Conservation (phyloP, 2,113 vertebrate species). For the Butorides virescens region DNA sequence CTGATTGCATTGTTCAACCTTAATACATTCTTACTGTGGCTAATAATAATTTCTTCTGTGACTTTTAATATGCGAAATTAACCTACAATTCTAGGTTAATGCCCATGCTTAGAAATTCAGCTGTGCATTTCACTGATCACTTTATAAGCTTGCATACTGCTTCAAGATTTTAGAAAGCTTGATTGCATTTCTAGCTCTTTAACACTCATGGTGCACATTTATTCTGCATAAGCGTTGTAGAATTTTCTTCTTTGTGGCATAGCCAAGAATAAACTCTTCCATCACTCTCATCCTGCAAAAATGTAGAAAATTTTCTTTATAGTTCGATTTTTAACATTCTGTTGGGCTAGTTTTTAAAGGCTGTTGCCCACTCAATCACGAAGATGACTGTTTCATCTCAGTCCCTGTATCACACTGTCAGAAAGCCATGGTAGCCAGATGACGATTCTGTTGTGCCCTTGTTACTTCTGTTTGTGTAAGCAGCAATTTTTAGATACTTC, state of each 20-base stretch:
- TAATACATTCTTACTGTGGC: background rate
- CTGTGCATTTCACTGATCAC: background rate
- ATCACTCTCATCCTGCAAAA: background rate
- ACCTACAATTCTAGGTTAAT: background rate
- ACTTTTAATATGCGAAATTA: background rate
- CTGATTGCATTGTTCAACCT: background rate
- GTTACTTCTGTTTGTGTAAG: background rate
- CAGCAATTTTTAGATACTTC: background rate
- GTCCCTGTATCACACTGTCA: background rate
- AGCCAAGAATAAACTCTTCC: background rate
- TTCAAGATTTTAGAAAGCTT: background rate
- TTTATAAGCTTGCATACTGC: background rate
- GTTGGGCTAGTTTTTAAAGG: background rate
- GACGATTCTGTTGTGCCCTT: background rate
- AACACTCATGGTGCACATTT: background rate
- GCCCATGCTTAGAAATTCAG: background rate
- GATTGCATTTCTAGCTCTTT: background rate
- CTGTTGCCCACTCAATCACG: background rate
- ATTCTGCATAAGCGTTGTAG: background rate
- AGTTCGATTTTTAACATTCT: background rate
- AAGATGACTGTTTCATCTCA: background rate
- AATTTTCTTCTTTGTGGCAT: background rate
- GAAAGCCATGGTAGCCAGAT: background rate
- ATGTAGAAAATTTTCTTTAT: background rate
- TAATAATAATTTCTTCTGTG: background rate